Evolutionary conservation across 2,888 invertebrate genomes (phyloP).

Genomic region (Cecidostiba fungosa): DNA sequence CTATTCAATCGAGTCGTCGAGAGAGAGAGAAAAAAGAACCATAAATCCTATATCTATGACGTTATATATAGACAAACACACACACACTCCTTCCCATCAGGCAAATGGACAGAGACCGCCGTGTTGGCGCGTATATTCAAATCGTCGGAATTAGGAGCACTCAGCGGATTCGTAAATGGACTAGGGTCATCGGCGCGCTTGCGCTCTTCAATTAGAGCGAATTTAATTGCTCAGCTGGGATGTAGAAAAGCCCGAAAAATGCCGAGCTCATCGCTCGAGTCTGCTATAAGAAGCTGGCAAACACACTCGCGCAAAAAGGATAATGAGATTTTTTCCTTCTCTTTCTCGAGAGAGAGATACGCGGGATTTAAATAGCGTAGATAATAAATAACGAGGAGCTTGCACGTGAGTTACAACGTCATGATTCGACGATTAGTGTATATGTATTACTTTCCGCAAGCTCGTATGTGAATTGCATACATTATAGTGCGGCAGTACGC

Average conservation of each 20-base stretch:
- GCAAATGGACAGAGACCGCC: neutral
- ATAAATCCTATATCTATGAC: too few species aligned
- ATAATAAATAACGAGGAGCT: neutral
- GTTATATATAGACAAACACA: neutral
- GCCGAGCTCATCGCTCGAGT: neutral
- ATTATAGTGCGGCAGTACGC: neutral
- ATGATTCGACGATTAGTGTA: neutral
- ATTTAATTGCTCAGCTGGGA: slow-evolving; percentile 37
- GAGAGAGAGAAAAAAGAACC: too few species aligned
- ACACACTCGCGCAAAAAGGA: neutral
- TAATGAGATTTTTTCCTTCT: neutral
- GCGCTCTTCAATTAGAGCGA: slow-evolving; percentile 14
- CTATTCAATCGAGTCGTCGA: too few species aligned
- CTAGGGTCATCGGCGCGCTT: slow-evolving; percentile 16
- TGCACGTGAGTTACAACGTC: neutral
- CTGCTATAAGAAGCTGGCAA: neutral
- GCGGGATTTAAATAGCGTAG: too few species aligned
- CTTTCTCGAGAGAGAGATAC: too few species aligned
- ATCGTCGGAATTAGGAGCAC: slow-evolving; percentile 46
- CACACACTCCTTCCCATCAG: neutral
- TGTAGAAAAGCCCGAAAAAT: neutral
- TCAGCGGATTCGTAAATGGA: slow-evolving; percentile 39
- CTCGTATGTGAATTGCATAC: neutral
- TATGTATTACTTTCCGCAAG: neutral
- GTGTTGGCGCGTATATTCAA: neutral